phyloP scores from a whole-genome alignment of 64 coral and sea anemone genomes.

The Acropora yongei region DNA sequence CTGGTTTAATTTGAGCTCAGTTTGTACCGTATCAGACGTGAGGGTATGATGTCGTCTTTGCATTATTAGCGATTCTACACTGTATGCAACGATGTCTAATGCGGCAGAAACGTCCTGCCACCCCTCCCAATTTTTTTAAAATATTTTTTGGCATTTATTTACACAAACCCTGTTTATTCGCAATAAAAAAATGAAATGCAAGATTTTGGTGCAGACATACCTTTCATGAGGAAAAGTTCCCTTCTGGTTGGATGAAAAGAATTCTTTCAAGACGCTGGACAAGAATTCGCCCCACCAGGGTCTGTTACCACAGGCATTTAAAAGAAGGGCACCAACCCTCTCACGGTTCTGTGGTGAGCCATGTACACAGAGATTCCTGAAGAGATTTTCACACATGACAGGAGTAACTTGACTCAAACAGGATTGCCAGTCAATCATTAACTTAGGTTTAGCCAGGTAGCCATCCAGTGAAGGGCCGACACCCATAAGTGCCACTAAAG shows the following conservation, averaged over 20 bases:
- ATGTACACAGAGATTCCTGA: constrained; percentile 89
- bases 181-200: neutral
- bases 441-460: constrained; percentile 55
- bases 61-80: no score
- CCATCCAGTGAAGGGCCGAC: constrained; percentile 58
- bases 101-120: no score
- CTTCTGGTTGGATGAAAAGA: constrained; percentile 83
- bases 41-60: no score
- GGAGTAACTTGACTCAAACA: constrained; percentile 58
- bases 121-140: no score
- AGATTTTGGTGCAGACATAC: neutral
- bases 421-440: constrained; percentile 39
- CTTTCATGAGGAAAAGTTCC: constrained; percentile 91
- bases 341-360: constrained; percentile 80
- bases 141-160: no score
- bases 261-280: constrained; percentile 81
- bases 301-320: constrained; percentile 76
- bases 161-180: neutral
- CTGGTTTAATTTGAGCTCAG: no score
- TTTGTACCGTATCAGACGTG: no score
- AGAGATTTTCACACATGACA: constrained; percentile 80
- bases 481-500: constrained; percentile 72
- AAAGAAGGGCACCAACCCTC: constrained; percentile 81
- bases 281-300: constrained; percentile 97
- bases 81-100: no score